Evolutionary conservation across 2,888 invertebrate genomes (phyloP), one percentile per base, ranked within the genome.

Genomic region (Callosobruchus maculatus): DNA sequence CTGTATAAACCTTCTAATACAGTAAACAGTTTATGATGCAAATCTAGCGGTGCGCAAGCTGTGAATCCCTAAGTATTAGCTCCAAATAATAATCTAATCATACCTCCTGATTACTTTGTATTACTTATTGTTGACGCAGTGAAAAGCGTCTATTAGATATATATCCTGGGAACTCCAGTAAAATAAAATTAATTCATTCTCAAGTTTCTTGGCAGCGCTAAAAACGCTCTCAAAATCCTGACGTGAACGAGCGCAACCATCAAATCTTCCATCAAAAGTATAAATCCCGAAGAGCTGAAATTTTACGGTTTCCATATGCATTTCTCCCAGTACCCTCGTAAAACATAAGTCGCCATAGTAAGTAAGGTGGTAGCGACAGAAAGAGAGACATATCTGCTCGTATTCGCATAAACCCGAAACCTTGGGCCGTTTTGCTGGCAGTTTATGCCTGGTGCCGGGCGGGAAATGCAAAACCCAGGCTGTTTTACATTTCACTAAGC

Each of bases 401-500:
- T 49, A 49, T 49, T 83, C 85, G 84, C 85, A 87, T 87, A 87
- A 87, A 87, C 84, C 83, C 18, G 86, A 85, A 87, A 87, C 87
- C 85, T 84, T 83, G 81, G 85, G 86, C 85, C 86, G 87, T 87
- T 87, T 86, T 86, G 87, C 85, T 85, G 86, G 86, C 87, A 86
- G 87, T 87, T 87, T 87, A 87, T 87, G 87, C 86, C 84, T 83
- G 85, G 86, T 86, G 87, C 87, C 87, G 87, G 87, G 86, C 84
- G 83, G 85, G 86, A 86, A 87, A 87, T 87, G 87, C 87, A 87
- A 87, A 87, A 87, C 86, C 87, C 86, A 83, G 86, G 85, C 87
- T 87, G 87, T 87, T 87, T 87, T 87, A 87, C 87, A 87, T 87
- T 87, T 87, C 87, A 86, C 86, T 87, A 87, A 87, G 87, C 87